A percentile compares a stretch with the other conserved stretches of the same genome.
Conservation (phyloP, 2,888 invertebrate genomes). For the Agriopis aurantiaria region DNA sequence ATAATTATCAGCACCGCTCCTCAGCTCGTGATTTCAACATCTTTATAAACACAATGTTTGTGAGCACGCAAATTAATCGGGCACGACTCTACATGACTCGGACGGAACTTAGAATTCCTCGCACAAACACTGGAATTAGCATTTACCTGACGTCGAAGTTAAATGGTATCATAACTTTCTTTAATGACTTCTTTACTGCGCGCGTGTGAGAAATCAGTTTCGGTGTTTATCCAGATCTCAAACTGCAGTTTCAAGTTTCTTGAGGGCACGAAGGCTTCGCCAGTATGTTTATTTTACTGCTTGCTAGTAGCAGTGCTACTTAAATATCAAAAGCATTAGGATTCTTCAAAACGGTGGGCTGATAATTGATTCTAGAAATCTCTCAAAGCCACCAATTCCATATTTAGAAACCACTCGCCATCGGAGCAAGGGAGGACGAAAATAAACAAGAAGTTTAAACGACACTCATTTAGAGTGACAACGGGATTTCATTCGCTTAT, state of each 20-base stretch:
- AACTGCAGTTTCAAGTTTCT: conserved; percentile 11
- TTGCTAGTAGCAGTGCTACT: conserved; percentile 1
- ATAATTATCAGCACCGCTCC: conserved; percentile 40
- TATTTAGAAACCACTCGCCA: conserved; percentile 62
- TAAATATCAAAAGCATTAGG: conserved; percentile 27
- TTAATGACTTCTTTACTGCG: conserved; percentile 36
- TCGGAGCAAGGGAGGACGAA: conserved; percentile 65
- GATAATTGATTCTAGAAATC: conserved; percentile 54
- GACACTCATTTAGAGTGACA: conserved; percentile 81
- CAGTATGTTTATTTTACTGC: conserved; percentile 10
- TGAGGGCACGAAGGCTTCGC: conserved; percentile 2
- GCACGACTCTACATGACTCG: conserved; percentile 29
- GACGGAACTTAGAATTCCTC: conserved; percentile 35
- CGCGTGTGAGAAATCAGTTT: conserved; percentile 36
- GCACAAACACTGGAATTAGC: conserved; percentile 33
- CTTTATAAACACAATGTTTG: conserved; percentile 60
- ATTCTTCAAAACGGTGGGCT: conserved; percentile 22
- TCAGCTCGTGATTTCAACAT: conserved; percentile 55
- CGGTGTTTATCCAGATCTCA: conserved; percentile 10
- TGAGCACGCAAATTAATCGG: conserved; percentile 56
- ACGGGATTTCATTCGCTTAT: conserved; percentile 71
- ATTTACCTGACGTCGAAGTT: conserved; percentile 34
- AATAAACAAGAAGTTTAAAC: conserved; percentile 80
- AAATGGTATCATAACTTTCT: conserved; percentile 39
- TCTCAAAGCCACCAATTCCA: conserved; percentile 57